phyloP scores from a whole-genome alignment of 23 tunicate species.

The Halocynthia aurantium region DNA sequence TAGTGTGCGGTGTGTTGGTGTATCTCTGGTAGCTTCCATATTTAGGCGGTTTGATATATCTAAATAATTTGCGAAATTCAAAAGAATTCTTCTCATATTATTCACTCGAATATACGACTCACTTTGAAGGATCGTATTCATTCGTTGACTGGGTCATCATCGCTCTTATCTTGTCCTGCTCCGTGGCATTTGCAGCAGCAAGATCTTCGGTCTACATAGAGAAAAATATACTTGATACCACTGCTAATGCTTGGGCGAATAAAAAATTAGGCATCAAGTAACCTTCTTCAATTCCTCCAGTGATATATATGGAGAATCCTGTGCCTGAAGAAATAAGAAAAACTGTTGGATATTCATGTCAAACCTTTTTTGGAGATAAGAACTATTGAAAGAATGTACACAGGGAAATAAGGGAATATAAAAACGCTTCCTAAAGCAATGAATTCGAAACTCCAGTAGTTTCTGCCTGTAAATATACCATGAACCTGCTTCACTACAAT shows the following conservation, averaged over 20 bases:
- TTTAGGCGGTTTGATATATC: slow-evolving; percentile 59
- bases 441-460: too few relatives aligned
- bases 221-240: neutral
- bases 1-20: slow-evolving; percentile 2
- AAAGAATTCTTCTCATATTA: neutral
- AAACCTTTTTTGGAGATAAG: too few relatives aligned
- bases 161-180: slow-evolving; percentile 84
- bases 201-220: slow-evolving; percentile 62
- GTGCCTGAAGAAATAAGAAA: too few relatives aligned
- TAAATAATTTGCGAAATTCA: slow-evolving; percentile 3
- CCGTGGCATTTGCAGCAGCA: slow-evolving; percentile 80
- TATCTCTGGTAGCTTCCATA: slow-evolving; percentile 68
- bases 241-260: neutral
- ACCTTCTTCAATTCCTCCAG: too few relatives aligned
- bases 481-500: too few relatives aligned
- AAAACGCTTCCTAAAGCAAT: too few relatives aligned
- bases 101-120: neutral
- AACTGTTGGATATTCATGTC: too few relatives aligned
- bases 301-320: too few relatives aligned
- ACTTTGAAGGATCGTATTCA: slow-evolving; percentile 88
- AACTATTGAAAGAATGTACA: too few relatives aligned
- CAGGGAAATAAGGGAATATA: too few relatives aligned
- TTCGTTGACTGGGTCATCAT: slow-evolving; percentile 76
- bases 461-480: too few relatives aligned
- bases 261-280: neutral